Evolutionary conservation across 1,140 invertebrate genomes (phyloP), one percentile per base, ranked within the genome.

Genomic region (Diorhabda sublineata): DNA sequence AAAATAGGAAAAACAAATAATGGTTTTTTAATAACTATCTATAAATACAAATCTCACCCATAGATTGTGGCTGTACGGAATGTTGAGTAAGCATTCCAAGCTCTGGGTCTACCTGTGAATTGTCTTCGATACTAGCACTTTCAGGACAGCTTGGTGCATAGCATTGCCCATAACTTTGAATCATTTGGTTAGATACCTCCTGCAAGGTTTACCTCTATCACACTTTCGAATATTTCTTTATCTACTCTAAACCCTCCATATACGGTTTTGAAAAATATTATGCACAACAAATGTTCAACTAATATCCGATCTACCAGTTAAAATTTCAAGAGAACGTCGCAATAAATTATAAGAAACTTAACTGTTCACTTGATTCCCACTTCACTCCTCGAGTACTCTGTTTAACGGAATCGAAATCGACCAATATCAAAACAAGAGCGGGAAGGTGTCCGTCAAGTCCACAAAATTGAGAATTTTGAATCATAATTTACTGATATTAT

Each of bases 181-280:
- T 75, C 75, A 74, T 77, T 79, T 79, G 79, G 78, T 79, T 80
- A 78, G 76, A 77, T 79, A 75, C 80, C 80, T 81, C 81, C 81
- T 78, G 78, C 72, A 81, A 79, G 67, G 65, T 71, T 72, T 74
- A 67, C 66, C 69, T 59, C 70, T 71, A 61, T 76, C 73, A 70
- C 78, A 67, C 67, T 69, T 64, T 8, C 70, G 61, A 26, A 47
- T 41, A 59, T 69, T 58, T n/a, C 63, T 59, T 58, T 65, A 45
- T 58, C 65, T 68, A 61, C 11, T 52, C 60, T 68, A 68, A 68
- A 9, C 41, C 43, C 45, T 65, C 44, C 58, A 67, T 58, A 67
- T 61, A 26, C 26, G 26, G 26, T 26, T 26, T 1, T 26, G 26
- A 26, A 26, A 26, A 26, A 26, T 26, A 58, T 58, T 58, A 58